Evolutionary conservation across 1,140 invertebrate genomes (phyloP).

Genomic region (Scaptomyza hsui): DNA sequence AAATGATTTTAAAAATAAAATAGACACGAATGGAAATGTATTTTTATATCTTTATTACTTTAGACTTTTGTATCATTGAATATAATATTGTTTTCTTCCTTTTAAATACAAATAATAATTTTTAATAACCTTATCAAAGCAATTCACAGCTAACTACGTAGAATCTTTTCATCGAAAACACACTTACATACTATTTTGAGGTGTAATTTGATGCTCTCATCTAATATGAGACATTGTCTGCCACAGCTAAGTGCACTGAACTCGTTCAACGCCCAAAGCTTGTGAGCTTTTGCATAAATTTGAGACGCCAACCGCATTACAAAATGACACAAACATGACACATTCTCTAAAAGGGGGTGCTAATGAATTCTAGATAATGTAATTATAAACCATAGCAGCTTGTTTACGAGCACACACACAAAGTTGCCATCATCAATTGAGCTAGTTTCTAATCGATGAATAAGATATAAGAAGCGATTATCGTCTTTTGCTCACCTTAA

Average conservation of each 20-base stretch:
- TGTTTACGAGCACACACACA: slow-evolving; percentile 6
- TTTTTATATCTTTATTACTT: no score
- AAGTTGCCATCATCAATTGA: slow-evolving; percentile 27
- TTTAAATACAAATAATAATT: no score
- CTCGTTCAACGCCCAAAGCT: slow-evolving; percentile 32
- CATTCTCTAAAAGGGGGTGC: slow-evolving; percentile 1
- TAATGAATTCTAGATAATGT: slow-evolving; percentile 31
- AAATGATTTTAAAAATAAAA: no score
- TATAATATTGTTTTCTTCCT: no score
- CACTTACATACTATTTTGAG: slow-evolving; percentile 21
- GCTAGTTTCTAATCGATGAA: slow-evolving; percentile 40
- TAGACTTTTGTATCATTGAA: no score
- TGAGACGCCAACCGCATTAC: slow-evolving; percentile 43
- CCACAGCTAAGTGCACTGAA: slow-evolving; percentile 63
- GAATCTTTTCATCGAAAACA: background rate
- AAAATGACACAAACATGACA: slow-evolving; percentile 27
- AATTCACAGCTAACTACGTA: background rate
- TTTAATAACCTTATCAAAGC: no score
- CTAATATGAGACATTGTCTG: slow-evolving; percentile 54
- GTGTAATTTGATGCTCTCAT: slow-evolving; percentile 63
- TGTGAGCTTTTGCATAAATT: slow-evolving; percentile 57
- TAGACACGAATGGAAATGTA: no score
- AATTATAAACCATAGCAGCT: slow-evolving; percentile 28
- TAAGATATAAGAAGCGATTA: slow-evolving; percentile 6
- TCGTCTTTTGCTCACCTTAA: slow-evolving; percentile 1